Percentiles rank a stretch among this genome's conserved stretches.
phyloP scores from a whole-genome alignment of 92 coral and sea anemone species.

The Epizoanthus ramosus region DNA sequence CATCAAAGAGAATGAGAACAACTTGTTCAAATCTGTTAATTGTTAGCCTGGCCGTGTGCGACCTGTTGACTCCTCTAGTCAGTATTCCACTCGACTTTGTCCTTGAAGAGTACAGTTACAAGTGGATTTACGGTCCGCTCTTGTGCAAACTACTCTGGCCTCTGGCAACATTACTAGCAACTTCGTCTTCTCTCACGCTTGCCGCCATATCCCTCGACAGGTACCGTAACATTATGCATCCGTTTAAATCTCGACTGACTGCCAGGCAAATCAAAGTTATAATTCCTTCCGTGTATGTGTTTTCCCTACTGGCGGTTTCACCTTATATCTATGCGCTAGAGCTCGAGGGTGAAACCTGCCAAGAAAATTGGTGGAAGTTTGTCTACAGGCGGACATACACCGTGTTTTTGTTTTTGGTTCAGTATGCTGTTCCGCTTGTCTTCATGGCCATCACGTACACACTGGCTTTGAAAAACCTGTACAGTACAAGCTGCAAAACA shows the following conservation, averaged over 20 bases:
- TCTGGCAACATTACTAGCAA: conserved; percentile 72
- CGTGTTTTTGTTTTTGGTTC: conserved; percentile 67
- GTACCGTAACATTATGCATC: conserved; percentile 91
- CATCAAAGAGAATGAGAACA: conserved; percentile 73
- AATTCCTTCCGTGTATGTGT: conserved; percentile 57
- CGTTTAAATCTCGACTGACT: conserved; percentile 82
- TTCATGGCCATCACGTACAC: conserved; percentile 87
- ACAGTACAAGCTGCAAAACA: conserved; percentile 66
- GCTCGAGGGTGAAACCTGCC: conserved; percentile 50
- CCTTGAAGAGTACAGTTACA: conserved; percentile 63
- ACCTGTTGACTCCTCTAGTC: conserved; percentile 83
- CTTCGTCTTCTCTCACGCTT: conserved; percentile 82
- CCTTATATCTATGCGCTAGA: conserved; percentile 77
- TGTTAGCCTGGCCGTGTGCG: conserved; percentile 88
- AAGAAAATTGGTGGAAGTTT: conserved; percentile 74
- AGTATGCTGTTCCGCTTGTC: conserved; percentile 76
- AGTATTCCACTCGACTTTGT: conserved; percentile 88
- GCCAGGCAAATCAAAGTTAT: conserved; percentile 70
- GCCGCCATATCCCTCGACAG: conserved; percentile 94
- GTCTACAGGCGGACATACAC: conserved; percentile 74
- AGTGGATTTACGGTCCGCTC: conserved; percentile 81
- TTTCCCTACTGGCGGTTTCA: conserved; percentile 66
- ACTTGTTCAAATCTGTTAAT: conserved; percentile 75
- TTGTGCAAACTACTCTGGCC: conserved; percentile 91
- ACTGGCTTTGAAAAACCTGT: conserved; percentile 71